Evolutionary conservation across 2,113 vertebrate species (phyloP), one percentile per base, ranked within the genome.

Genomic region (Todiramphus chloris): DNA sequence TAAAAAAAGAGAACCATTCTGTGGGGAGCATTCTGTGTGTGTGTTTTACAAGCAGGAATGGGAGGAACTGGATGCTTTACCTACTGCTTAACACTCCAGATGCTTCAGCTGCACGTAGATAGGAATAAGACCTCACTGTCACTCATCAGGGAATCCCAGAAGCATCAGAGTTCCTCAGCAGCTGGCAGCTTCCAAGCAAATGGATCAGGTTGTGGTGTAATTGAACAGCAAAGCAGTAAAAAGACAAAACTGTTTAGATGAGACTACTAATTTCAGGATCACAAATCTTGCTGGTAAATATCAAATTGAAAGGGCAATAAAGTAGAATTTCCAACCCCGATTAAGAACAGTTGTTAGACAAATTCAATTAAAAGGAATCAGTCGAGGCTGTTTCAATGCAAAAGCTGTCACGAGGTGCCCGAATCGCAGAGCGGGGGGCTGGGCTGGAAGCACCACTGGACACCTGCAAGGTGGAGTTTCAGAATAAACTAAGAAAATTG

Each of bases 221-320:
- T 83, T 96, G 85, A 96, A 89, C 73, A 90, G 59, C 28, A 77
- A 88, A 86, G 60, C 90, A 94, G 76, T 63, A 89, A 95, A 96
- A 44, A 90, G 35, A 39, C 75, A 88, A 78, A 95, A 87, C 28
- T 30, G 37, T 51, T 94, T 90, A 95, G 79, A 86, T 25, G 73
- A 84, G 48, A 39, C 88, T 90, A 74, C 84, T 96, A 87, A 96
- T 94, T 93, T 88, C 93, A 95, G 83, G 64, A 88, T 81, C 79
- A 94, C 85, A 94, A 83, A 94, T 83, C 63, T 76, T 41, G 41
- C 81, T 87, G 73, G 70, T 93, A 94, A 90, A 88, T 95, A 93
- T 33, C 83, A 83, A 81, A 78, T 59, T 77, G 41, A 85, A 94
- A 93, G 64, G 0, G 3, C 30, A 33, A 8, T 73, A 83, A 96